Evolutionary conservation across 1,140 invertebrate species (phyloP), one percentile per base, ranked within the genome.

Genomic region (Anastrepha obliqua): DNA sequence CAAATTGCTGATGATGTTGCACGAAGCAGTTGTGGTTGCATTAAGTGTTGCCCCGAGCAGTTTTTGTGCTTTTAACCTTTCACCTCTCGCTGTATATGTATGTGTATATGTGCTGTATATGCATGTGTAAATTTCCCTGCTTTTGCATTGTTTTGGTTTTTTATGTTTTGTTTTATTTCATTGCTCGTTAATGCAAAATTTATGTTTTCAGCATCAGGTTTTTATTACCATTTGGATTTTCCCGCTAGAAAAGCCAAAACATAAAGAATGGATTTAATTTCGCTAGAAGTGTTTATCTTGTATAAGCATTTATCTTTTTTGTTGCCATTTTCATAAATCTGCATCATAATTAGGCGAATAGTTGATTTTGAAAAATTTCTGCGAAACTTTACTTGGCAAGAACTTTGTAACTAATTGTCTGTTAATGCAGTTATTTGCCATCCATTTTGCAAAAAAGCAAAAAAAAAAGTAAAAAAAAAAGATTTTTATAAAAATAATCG

Each of bases 31-130:
- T 17, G 44, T 17, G 39, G 42, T 74, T 74, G 70, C 44, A 74
- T 47, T 74, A 42, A 74, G 44, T 74, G 39, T 74, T 74, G 70
- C 70, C 70, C n/a, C 29, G 39, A 47, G 70, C 70, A n/a, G 44
- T 74, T 74, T 74, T 74, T 74, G 70, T 74, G 47, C 70, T 74
- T 74, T 74, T 74, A 47, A 74, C 70, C 70, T 74, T 74, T 74
- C 70, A 74, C 70, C 29, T 47, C 11, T 13, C 70, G 47, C 70
- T n/a, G n/a, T n/a, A n/a, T n/a, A n/a, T n/a, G n/a, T 29, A 29
- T 29, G 29, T 29, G 29, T 29, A 1, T 29, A 29, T 29, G 1
- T 29, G 29, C 1, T 29, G 29, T 29, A 29, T 29, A 29, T 29
- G 29, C 1, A 29, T 29, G 29, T 29, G 29, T 29, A 29, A 29